These are phyloP conservation scores for Andinoacara biseriatus DNA, from an alignment of 2,113 vertebrate genomes.

Conservation along the genomic window DNA sequence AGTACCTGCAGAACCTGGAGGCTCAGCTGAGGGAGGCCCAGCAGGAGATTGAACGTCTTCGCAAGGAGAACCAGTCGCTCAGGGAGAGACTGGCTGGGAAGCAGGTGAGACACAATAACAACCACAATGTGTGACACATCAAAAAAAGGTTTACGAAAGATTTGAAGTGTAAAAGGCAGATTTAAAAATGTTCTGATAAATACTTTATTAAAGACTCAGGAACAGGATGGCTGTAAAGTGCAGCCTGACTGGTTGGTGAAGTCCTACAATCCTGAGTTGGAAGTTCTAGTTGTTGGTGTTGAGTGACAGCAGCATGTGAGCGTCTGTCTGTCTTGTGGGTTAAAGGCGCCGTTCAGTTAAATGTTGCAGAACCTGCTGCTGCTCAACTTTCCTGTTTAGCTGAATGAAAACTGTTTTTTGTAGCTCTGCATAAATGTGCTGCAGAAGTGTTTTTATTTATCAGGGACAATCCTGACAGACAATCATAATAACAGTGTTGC, in stretches of 20 bases:
- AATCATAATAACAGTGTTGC: too few relatives aligned
- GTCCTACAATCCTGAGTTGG: too few relatives aligned
- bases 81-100: slow-evolving; percentile 83
- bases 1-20: slow-evolving; percentile 91
- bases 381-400: too few relatives aligned
- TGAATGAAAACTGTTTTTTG: too few relatives aligned
- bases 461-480: too few relatives aligned
- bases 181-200: neutral
- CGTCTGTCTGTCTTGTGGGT: too few relatives aligned
- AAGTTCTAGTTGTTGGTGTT: neutral
- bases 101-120: slow-evolving; percentile 60
- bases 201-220: rapidly evolving
- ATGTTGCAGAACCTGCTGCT: neutral
- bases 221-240: neutral
- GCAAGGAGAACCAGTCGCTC: slow-evolving; percentile 86
- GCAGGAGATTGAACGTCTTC: slow-evolving; percentile 86
- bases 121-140: rapidly evolving
- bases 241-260: neutral
- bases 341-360: neutral
- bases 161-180: too few relatives aligned
- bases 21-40: slow-evolving; percentile 84
- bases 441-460: too few relatives aligned
- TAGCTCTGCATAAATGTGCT: too few relatives aligned
- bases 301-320: neutral
- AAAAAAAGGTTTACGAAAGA: neutral